Evolutionary conservation across 1,140 invertebrate species (phyloP).

Genomic region (Rhyzopertha dominica): DNA sequence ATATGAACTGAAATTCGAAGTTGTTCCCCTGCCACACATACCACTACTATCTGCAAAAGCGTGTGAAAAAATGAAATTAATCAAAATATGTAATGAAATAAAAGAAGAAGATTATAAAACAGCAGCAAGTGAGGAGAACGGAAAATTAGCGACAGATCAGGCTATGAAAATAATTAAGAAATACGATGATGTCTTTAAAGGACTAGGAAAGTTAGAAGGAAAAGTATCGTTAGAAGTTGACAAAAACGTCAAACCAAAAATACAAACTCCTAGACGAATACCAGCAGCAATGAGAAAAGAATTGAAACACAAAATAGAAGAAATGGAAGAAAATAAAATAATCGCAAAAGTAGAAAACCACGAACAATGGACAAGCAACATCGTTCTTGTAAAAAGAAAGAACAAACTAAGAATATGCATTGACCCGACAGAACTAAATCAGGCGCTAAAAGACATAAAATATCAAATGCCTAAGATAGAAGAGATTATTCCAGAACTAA

Average conservation of each 20-base stretch:
- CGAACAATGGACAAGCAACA: slow-evolving; percentile 47
- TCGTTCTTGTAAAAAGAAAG: slow-evolving; percentile 46
- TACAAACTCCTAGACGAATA: slow-evolving; percentile 5
- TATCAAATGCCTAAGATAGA: slow-evolving; percentile 43
- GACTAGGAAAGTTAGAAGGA: slow-evolving; percentile 5
- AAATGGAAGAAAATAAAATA: slow-evolving; percentile 3
- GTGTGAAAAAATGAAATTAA: too few relatives aligned
- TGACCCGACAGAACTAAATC: slow-evolving; percentile 49
- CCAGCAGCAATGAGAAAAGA: slow-evolving; percentile 5
- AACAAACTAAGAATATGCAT: slow-evolving; percentile 47
- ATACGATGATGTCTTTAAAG: slow-evolving; percentile 15
- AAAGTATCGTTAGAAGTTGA: slow-evolving; percentile 8
- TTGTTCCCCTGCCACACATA: too few relatives aligned
- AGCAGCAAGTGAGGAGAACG: too few relatives aligned
- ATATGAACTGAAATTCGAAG: too few relatives aligned
- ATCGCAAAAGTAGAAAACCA: slow-evolving; percentile 26
- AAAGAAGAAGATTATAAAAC: too few relatives aligned
- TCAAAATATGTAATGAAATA: too few relatives aligned
- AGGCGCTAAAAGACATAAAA: slow-evolving; percentile 39
- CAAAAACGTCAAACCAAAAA: slow-evolving; percentile 2
- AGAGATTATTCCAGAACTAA: slow-evolving; percentile 40
- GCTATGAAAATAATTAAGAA: slow-evolving; percentile 3
- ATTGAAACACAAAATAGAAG: slow-evolving; percentile 10
- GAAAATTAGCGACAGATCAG: too few relatives aligned
- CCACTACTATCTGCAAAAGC: too few relatives aligned